Conservation (phyloP, 2,797 vertebrate genomes). For the Pyrocephalus nanus region DNA sequence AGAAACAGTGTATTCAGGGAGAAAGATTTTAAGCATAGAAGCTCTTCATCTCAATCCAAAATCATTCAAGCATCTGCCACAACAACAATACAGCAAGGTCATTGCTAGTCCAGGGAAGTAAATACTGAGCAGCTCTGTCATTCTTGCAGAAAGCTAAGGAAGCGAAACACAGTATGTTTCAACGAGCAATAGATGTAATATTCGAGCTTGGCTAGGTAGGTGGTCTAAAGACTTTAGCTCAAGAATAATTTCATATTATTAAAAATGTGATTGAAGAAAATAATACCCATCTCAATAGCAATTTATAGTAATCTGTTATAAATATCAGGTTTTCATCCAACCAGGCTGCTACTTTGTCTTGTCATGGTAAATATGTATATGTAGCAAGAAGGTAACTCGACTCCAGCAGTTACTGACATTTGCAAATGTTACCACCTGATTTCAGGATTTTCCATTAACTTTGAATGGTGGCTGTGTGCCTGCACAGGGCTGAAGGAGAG, state of each 20-base stretch:
- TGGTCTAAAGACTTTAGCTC: background rate
- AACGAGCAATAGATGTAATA: background rate
- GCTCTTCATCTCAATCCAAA: background rate
- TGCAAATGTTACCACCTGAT: background rate
- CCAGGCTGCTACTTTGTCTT: background rate
- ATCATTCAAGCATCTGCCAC: background rate
- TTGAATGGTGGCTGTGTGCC: background rate
- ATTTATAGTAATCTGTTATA: background rate
- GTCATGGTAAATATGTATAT: background rate
- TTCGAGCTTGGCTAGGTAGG: background rate
- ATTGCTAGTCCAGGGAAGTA: background rate
- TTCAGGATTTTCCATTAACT: background rate
- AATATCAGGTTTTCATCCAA: background rate
- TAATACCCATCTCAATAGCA: background rate
- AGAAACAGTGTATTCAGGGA: background rate
- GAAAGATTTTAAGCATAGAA: background rate
- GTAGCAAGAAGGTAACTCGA: background rate
- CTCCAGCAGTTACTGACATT: background rate
- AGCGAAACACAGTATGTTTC: background rate
- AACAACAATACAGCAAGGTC: background rate
- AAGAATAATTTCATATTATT: background rate
- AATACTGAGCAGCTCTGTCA: background rate
- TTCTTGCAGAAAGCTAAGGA: background rate
- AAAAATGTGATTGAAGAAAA: background rate
- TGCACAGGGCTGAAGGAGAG: background rate